Evolutionary conservation across 2,888 invertebrate species (phyloP).

Genomic region (Drosophila borborema): DNA sequence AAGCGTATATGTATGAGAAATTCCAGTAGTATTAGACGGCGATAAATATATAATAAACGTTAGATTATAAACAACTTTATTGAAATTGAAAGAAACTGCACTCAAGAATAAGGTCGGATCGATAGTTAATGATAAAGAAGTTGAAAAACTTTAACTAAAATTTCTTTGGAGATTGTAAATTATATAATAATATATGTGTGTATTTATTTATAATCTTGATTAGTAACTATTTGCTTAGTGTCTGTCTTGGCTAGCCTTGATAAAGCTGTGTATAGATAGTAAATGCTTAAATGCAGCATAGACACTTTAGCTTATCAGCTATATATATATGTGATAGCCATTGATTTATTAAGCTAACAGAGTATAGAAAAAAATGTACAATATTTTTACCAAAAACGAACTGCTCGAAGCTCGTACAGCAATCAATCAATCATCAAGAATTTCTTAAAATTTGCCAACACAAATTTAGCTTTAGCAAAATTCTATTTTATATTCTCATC

Average conservation of each 20-base stretch:
- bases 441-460: not conserved
- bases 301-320: not conserved
- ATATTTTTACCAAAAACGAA: not conserved
- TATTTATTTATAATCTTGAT: not conserved
- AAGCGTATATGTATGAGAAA: constrained; percentile 1
- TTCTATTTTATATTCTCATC: too few relatives aligned
- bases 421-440: not conserved
- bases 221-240: not conserved
- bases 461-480: too few relatives aligned
- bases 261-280: not conserved
- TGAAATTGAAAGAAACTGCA: not conserved
- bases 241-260: not conserved
- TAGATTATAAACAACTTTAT: not conserved
- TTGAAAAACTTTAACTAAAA: not conserved
- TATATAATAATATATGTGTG: not conserved
- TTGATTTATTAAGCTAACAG: not conserved
- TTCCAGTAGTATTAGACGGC: constrained; percentile 9
- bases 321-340: not conserved
- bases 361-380: not conserved
- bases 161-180: not conserved
- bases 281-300: not conserved
- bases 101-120: not conserved
- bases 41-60: not conserved
- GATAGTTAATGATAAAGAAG: not conserved
- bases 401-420: not conserved